Base-by-base conservation (phyloP, 2,888 invertebrate species). In the Lamproptera curius region DNA sequence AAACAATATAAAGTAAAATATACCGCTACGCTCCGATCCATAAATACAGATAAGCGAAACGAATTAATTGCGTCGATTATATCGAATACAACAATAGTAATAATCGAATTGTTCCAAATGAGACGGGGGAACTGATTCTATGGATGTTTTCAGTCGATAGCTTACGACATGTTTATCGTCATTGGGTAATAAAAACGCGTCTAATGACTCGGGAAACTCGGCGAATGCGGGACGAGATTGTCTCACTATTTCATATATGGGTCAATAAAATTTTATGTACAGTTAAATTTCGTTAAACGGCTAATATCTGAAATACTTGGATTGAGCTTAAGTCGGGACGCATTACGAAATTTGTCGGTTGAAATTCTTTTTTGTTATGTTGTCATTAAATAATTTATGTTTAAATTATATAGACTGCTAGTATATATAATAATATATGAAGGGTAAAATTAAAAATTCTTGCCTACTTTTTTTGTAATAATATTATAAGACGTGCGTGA, bases 201-300 rank as follows among this genome's bases (percentile, higher is more conserved):
- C 84, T 86, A 86, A 87, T 87, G 87, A 86, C 76, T 75, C 82
- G 83, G 65, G 75, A 84, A 79, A 73, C 67, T 73, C 70, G 67
- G 67, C 61, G 70, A 67, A 74, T 65, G 17, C 70, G 71, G 63
- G 64, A 59, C 69, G 70, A 63, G 64, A 83, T 80, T 83, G 83
- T 81, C 77, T 81, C 74, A 82, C 81, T 86, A 86, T 80, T 79
- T 87, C 86, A 83, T 86, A 85, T 82, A 83, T 78, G 82, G 80
- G 76, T 81, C 74, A 81, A 86, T 87, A 87, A 87, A 86, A 84
- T 84, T 85, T 87, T 86, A 87, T 86, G 80, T 76, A 64, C 78
- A 82, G 83, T 85, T 85, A 77, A 83, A 84, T 73, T 85, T 78
- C 71, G 76, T 84, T 86, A 84, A 86, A 81, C 69, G 80, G 59